These are phyloP conservation scores for Subacronicta megacephala DNA, from an alignment of 2,888 invertebrate species.

Conservation along the genomic window DNA sequence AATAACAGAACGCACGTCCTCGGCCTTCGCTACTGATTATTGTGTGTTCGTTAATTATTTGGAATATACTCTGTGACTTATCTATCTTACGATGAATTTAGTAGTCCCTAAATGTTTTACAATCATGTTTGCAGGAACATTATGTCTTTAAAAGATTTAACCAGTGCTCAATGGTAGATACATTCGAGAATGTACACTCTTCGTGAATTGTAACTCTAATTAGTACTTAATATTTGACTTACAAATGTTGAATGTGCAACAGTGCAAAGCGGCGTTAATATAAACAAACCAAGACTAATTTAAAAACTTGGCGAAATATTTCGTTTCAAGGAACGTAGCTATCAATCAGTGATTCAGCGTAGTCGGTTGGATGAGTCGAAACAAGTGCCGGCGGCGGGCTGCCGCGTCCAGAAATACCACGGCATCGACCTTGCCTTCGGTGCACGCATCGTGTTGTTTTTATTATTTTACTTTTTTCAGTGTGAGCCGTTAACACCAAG, in stretches of 20 bases:
- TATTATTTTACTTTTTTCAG: conserved; percentile 82
- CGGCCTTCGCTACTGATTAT: conserved; percentile 79
- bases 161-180: too few species aligned
- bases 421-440: conserved; percentile 85
- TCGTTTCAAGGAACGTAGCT: conserved; percentile 70
- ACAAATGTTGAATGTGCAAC: conserved; percentile 12
- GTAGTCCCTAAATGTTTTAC: conserved; percentile 29
- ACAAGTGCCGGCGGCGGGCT: conserved; percentile 65
- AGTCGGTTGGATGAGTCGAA: conserved; percentile 69
- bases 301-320: conserved; percentile 69
- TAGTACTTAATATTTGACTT: conserved; percentile 6
- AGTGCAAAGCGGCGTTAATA: conserved; percentile 28
- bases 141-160: too few species aligned
- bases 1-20: conserved; percentile 77
- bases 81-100: conserved; percentile 26
- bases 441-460: conserved; percentile 83
- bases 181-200: too few species aligned
- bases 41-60: conserved; percentile 59
- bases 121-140: too few species aligned
- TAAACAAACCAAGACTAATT: conserved; percentile 51
- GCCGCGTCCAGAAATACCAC: conserved; percentile 84
- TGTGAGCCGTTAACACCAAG: conserved; percentile 75
- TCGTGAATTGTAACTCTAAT: neutral
- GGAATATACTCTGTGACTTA: conserved; percentile 13
- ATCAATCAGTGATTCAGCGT: conserved; percentile 80